Percentiles rank a stretch among this genome's conserved stretches.
These are phyloP conservation scores for Luffia ferchaultella DNA, from an alignment of 2,888 invertebrate species.

Conservation along the genomic window DNA sequence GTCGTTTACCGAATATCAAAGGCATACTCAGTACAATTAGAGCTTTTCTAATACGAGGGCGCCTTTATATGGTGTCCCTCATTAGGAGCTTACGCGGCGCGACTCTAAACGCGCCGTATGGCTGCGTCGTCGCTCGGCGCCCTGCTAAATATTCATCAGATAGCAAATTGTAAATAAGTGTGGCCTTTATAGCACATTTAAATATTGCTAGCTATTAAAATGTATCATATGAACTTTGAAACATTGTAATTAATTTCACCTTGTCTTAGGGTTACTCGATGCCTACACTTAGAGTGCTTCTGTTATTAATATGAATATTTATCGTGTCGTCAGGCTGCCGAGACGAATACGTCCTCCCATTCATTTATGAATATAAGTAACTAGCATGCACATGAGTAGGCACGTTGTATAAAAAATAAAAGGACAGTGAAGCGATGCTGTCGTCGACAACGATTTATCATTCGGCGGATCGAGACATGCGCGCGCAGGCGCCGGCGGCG, in stretches of 20 bases:
- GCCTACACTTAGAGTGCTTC: background rate
- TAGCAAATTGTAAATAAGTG: constrained; percentile 40
- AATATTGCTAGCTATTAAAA: constrained; percentile 36
- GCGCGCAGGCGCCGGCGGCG: constrained; percentile 30
- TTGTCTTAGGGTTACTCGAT: background rate
- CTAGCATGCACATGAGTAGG: constrained; percentile 26
- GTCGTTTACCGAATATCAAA: constrained; percentile 43
- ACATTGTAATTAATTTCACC: background rate
- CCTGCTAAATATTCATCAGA: constrained; percentile 52
- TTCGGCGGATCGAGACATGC: constrained; percentile 32
- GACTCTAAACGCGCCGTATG: background rate
- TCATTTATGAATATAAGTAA: constrained; percentile 40
- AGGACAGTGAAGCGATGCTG: constrained; percentile 31
- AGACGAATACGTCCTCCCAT: constrained; percentile 36
- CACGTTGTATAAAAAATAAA: constrained; percentile 35
- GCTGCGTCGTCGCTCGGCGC: too few species aligned
- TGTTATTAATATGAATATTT: background rate
- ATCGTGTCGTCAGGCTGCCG: background rate
- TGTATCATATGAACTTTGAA: constrained; percentile 22
- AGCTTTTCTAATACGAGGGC: constrained; percentile 45
- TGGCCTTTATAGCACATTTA: constrained; percentile 35
- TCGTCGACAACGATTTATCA: constrained; percentile 49
- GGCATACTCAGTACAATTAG: constrained; percentile 49
- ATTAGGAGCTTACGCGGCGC: constrained; percentile 27
- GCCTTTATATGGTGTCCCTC: constrained; percentile 43